phyloP scores from a whole-genome alignment of 2,113 vertebrate genomes.

The Myocastor coypus region DNA sequence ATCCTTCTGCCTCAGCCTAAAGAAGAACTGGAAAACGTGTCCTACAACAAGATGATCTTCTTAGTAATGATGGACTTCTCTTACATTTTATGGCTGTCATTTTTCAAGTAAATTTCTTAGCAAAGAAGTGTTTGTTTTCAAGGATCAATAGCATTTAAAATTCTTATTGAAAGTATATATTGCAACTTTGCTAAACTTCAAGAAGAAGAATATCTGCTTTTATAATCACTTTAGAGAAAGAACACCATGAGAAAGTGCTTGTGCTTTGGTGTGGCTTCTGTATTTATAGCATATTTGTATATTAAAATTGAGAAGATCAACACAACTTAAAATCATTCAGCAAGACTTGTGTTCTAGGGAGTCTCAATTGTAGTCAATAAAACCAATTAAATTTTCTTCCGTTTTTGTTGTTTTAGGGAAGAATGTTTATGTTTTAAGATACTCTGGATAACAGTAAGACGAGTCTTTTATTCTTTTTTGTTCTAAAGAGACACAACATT shows the following conservation, averaged over 20 bases:
- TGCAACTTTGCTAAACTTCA: background rate
- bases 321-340: background rate
- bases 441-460: background rate
- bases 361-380: background rate
- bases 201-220: background rate
- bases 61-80: background rate
- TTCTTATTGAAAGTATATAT: constrained; percentile 40
- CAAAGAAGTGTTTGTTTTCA: constrained; percentile 5
- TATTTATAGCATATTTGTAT: background rate
- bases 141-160: background rate
- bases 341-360: background rate
- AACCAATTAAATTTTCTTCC: background rate
- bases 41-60: background rate
- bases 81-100: background rate
- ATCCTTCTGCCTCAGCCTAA: background rate
- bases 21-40: background rate
- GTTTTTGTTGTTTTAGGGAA: background rate
- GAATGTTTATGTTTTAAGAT: background rate
- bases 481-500: background rate
- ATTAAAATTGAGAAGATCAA: background rate
- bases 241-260: background rate
- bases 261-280: background rate
- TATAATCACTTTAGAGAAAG: constrained; percentile 10
- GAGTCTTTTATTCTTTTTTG: background rate
- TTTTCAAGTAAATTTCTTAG: constrained; percentile 7